Conservation (phyloP, 2,797 vertebrate species). For the Chiloscyllium punctatum region DNA sequence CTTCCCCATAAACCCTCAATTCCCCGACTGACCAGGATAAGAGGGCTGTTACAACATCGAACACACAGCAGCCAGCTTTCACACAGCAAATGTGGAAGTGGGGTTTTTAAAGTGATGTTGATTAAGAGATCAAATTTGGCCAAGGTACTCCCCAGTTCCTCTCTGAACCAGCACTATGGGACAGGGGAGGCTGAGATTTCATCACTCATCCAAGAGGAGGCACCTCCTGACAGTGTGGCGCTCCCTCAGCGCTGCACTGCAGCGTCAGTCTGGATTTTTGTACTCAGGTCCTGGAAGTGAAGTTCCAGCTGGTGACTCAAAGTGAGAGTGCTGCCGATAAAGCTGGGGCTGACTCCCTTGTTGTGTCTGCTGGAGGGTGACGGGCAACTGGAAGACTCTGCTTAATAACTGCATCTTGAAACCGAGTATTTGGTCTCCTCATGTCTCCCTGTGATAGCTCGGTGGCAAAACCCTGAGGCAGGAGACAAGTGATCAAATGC, state of each 20-base stretch:
- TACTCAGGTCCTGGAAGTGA: neutral
- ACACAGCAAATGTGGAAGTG: neutral
- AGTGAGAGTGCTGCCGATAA: neutral
- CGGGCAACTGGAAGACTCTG: neutral
- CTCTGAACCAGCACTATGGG: neutral
- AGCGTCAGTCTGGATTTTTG: neutral
- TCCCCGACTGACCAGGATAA: too few species aligned
- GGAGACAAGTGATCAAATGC: neutral
- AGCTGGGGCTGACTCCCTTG: neutral
- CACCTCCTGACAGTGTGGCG: neutral
- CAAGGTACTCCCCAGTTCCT: neutral
- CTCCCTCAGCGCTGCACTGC: neutral
- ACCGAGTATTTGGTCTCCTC: neutral
- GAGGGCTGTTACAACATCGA: neutral
- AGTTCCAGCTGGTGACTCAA: neutral
- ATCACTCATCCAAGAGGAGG: neutral
- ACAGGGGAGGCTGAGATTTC: neutral
- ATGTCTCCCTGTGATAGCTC: neutral
- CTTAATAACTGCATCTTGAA: neutral
- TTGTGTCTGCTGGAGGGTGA: neutral
- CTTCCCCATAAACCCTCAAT: too few species aligned
- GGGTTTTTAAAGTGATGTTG: neutral
- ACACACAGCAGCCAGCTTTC: neutral
- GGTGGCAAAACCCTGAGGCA: neutral
- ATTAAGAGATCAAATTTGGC: neutral